Base-by-base conservation (phyloP, 2,797 vertebrate species). In the Premnoplex brunnescens region DNA sequence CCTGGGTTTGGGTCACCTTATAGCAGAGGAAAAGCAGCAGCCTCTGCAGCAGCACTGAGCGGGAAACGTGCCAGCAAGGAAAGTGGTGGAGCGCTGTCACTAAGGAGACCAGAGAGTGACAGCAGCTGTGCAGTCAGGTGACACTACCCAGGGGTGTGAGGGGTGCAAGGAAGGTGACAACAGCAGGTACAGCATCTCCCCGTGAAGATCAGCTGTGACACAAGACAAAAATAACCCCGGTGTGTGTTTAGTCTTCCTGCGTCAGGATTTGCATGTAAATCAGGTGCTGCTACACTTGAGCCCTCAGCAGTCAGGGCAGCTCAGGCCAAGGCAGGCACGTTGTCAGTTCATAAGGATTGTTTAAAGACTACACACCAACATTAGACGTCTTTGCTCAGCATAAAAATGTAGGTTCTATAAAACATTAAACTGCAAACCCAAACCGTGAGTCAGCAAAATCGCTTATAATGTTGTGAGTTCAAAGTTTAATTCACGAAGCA, bases 201-300 rank as follows among this genome's bases (percentile, higher is more conserved):
- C 0, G 5, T 19, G 68, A 93, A 60, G 59, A 59, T 68, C 90
- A 60, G 46, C 58, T 30, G 37, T 30, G 75, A 18, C 39, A 75
- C 20, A 37, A 58, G 46, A 51, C 49, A 75, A 27, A 60, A 71
- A 86, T 69, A 88, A 28, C 74, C 54, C 32, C 16, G 1, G 0
- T 3, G 27, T 36, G 41, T 6, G 52, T n/a, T 92, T 0, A 30
- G 84, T 12, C 60, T 20, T 22, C 4, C 81, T 27, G 52, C 28
- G 2, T 2, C 6, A 9, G 75, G 68, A 83, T 91, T 66, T 78
- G 74, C 76, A 52, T 24, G 55, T 59, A 39, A 58, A 63, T 24
- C 32, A 22, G 81, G 41, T 0, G 2, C 69, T 26, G 10, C 72
- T 13, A n/a, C 0, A 0, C 49, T 2, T 15, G 12, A 71, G 64